These are phyloP conservation scores for Stenurella melanura DNA, from an alignment of 2,888 invertebrate species.

Conservation along the genomic window DNA sequence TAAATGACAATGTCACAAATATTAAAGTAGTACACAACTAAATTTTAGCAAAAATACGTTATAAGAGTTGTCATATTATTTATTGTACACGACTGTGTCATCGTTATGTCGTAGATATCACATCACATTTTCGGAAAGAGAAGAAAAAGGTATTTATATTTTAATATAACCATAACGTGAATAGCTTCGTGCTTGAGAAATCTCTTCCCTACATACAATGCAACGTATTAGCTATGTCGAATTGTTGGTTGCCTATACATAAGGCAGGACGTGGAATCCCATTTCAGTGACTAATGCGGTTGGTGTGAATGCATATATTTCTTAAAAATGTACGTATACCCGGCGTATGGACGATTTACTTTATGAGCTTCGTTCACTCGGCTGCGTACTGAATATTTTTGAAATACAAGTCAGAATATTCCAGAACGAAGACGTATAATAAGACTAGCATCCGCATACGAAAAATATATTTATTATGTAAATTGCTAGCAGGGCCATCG, in stretches of 20 bases:
- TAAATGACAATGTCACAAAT: no score
- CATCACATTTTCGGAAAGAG: background rate
- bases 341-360: background rate
- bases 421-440: background rate
- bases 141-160: background rate
- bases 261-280: background rate
- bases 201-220: constrained; percentile 2
- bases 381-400: background rate
- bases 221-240: background rate
- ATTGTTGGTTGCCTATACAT: constrained; percentile 15
- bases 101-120: background rate
- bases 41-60: no score
- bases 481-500: no score
- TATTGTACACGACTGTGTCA: no score
- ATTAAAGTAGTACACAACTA: no score
- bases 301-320: background rate
- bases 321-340: background rate
- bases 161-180: background rate
- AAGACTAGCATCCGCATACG: no score
- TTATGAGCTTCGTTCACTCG: background rate
- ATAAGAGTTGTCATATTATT: no score
- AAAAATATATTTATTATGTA: no score
- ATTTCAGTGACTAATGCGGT: constrained; percentile 7
- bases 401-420: background rate
- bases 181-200: constrained; percentile 3